Conservation (phyloP, 2,797 vertebrate species). For the Pterois miles region DNA sequence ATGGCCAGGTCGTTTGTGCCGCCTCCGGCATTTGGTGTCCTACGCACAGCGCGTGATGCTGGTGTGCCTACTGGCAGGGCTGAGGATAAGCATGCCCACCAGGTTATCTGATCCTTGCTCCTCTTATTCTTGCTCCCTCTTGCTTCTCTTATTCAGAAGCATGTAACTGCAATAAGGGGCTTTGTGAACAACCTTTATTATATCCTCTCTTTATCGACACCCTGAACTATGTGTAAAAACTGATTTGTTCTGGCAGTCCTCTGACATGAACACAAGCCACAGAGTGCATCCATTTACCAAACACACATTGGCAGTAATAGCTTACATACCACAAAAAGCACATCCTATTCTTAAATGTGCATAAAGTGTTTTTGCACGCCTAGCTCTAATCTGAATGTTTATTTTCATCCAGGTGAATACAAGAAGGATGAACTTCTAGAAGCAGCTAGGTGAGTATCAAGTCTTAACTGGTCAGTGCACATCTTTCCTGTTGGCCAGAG, state of each 20-base stretch:
- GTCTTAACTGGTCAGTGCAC: neutral
- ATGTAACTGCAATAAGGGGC: neutral
- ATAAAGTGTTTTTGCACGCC: neutral
- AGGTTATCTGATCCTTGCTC: neutral
- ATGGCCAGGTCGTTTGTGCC: too few relatives aligned
- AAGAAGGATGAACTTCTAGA: constrained; percentile 99
- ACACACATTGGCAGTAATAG: neutral
- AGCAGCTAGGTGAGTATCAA: constrained; percentile 93
- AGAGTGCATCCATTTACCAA: neutral
- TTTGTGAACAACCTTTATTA: neutral
- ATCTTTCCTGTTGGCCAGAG: neutral
- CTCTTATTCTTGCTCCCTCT: neutral
- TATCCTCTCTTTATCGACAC: neutral
- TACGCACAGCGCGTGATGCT: too few relatives aligned
- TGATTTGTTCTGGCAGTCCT: neutral
- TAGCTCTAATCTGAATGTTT: constrained; percentile 81
- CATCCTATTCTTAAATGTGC: neutral
- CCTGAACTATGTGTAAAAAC: neutral
- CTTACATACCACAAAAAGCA: neutral
- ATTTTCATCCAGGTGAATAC: constrained; percentile 96
- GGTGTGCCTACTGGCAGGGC: rapidly evolving
- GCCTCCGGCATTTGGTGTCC: too few relatives aligned
- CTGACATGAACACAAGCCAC: neutral
- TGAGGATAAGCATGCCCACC: neutral
- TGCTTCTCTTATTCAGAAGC: neutral